Evolutionary conservation across 2,888 invertebrate genomes (phyloP), one percentile per base, ranked within the genome.

Genomic region (Tetranychus truncatus): DNA sequence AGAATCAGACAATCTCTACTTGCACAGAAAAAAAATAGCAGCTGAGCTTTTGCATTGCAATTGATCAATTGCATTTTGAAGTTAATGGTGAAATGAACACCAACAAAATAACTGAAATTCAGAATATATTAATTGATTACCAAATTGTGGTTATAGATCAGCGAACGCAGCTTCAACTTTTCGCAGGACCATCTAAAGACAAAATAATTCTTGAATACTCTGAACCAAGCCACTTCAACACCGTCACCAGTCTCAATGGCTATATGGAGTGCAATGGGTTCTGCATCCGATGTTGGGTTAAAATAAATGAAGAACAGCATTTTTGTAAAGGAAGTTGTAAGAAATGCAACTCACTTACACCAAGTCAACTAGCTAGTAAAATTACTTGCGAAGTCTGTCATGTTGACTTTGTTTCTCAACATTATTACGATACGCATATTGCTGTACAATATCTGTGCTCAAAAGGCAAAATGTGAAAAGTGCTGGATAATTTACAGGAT

Each of bases 61-160:
- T 44, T 1, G 11, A 18, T 3, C 34, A 72, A 15, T 6, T 18
- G 7, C 45, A 11, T 3, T 6, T 45, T 72, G 45, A 72, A 34
- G n/a, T 6, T 3, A 21, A 20, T 34, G 44, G 72, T 5, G 3
- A 11, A 45, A 4, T 72, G 3, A 44, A 72, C 7, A 20, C 1
- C 11, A 11, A 72, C 5, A 34, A 72, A 21, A 7, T 72, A 7
- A 3, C 9, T 34, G 18, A 8, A 3, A 72, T 72, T 5, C 72
- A 72, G 21, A 21, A n/a, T 44, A 11, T 15, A 9, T 15, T 46
- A 55, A 9, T n/a, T 5, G 15, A 7, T 15, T 73, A 73, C 21
- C 73, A 46, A 8, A 65, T 73, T 5, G 18, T 73, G 11, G 55
- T 73, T 20, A 15, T 73, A 44, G 73, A 46, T 73, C 15, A 24